Conservation (phyloP, 2,113 vertebrate species). For the Salvator merianae region DNA sequence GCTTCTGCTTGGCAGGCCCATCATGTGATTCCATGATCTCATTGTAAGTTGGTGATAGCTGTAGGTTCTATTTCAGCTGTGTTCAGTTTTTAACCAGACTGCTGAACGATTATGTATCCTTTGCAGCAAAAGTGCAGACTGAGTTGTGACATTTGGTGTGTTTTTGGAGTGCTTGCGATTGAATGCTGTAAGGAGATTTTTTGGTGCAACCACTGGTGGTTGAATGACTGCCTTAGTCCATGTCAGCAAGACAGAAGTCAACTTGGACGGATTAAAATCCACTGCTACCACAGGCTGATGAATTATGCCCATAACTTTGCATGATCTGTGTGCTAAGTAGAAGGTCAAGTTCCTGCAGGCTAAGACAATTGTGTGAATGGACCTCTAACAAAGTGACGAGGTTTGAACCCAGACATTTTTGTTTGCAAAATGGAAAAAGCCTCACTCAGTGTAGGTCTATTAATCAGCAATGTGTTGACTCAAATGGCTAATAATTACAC, state of each 20-base stretch:
- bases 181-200: not conserved
- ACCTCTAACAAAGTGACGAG: not conserved
- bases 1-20: not conserved
- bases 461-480: not conserved
- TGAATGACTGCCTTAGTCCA: not conserved
- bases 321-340: not conserved
- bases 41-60: not conserved
- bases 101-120: not conserved
- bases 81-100: not conserved
- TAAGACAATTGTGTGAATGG: not conserved
- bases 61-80: not conserved
- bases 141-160: not conserved
- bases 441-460: not conserved
- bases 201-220: not conserved
- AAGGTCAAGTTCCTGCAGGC: not conserved
- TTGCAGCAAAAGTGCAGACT: not conserved
- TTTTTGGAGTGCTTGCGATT: not conserved
- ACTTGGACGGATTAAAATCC: not conserved
- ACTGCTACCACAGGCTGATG: not conserved
- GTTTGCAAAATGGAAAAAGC: not conserved
- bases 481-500: not conserved
- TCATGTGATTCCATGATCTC: not conserved
- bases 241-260: not conserved
- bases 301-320: not conserved
- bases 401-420: not conserved